Percentiles rank a stretch among this genome's conserved stretches.
These are phyloP conservation scores for Chiridota heheva DNA, from an alignment of 35 echinoderm and acorn worm species.

Conservation along the genomic window DNA sequence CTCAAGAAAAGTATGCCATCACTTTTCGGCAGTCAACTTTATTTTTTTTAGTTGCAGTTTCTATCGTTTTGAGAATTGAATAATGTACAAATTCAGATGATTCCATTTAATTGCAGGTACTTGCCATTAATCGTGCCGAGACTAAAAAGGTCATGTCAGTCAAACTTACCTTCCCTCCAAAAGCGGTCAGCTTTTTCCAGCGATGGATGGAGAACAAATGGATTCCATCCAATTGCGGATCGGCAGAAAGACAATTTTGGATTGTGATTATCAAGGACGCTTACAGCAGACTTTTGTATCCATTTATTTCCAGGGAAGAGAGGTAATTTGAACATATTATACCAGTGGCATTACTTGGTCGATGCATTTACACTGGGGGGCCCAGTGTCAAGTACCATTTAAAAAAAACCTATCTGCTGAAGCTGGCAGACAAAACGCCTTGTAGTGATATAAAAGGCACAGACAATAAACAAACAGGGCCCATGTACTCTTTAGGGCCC, in stretches of 20 bases:
- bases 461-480: not conserved
- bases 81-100: no score
- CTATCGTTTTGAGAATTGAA: no score
- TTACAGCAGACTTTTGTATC: constrained; percentile 66
- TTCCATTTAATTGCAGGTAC: constrained; percentile 37
- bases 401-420: not conserved
- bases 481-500: no score
- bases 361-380: not conserved
- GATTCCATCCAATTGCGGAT: not conserved
- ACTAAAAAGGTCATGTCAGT: constrained; percentile 52
- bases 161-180: constrained; percentile 53
- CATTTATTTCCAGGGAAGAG: constrained; percentile 74
- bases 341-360: not conserved
- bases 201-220: constrained; percentile 40
- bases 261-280: constrained; percentile 56
- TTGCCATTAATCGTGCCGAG: constrained; percentile 89
- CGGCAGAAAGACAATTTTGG: constrained; percentile 9
- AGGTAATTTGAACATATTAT: constrained; percentile 31
- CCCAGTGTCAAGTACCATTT: not conserved
- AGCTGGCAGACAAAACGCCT: no score
- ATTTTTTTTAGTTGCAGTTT: no score
- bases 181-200: constrained; percentile 15
- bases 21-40: no score
- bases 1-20: no score
- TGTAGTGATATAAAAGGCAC: no score